A percentile compares a stretch with the other conserved stretches of the same genome.
Evolutionary conservation across 1,140 invertebrate genomes (phyloP).

Genomic region (Steinernema khuongi): DNA sequence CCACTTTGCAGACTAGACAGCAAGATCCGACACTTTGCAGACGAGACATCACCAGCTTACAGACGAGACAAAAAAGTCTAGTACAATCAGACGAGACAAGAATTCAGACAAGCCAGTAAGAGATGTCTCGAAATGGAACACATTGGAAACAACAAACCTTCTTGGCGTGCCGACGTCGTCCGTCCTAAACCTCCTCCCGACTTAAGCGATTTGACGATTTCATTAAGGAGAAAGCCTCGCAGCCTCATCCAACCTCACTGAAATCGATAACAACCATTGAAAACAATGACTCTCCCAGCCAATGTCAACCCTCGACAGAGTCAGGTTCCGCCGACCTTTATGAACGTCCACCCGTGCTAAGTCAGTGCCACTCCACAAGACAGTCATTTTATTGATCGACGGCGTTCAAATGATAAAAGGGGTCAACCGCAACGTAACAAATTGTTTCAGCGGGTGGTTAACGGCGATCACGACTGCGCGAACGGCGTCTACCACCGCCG

Average conservation of each 20-base stretch:
- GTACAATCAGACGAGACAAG: background rate
- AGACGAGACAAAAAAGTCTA: background rate
- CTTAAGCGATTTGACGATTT: too few species aligned
- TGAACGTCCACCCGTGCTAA: background rate
- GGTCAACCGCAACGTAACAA: background rate
- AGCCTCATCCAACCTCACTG: slow-evolving; percentile 4
- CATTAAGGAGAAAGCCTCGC: background rate
- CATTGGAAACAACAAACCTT: too few species aligned
- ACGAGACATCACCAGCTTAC: background rate
- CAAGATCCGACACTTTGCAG: too few species aligned
- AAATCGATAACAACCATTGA: background rate
- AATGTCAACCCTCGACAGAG: background rate
- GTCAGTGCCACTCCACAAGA: background rate
- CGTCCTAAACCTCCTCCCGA: too few species aligned
- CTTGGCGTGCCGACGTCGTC: too few species aligned
- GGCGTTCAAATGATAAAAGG: background rate
- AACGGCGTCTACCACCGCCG: background rate
- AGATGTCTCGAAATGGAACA: too few species aligned
- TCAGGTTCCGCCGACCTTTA: slow-evolving; percentile 3
- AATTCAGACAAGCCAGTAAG: too few species aligned
- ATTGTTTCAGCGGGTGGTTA: background rate
- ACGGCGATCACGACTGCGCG: background rate
- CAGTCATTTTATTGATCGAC: background rate
- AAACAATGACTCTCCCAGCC: background rate
- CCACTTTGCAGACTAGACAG: too few species aligned